Evolutionary conservation across 64 coral and sea anemone species (phyloP).

Genomic region (Pachyseris speciosa): DNA sequence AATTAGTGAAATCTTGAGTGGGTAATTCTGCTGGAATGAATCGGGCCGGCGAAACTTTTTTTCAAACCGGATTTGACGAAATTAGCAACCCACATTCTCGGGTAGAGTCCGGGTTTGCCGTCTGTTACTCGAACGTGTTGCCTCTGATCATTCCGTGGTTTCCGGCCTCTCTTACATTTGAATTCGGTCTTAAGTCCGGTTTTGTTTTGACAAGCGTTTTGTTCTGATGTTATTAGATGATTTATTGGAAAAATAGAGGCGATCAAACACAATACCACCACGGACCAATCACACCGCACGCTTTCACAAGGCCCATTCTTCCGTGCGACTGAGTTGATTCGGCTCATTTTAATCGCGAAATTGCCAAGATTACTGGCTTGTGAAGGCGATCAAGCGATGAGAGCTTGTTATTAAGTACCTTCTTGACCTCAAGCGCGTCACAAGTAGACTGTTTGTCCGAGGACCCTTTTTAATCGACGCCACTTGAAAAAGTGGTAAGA

Average conservation of each 20-base stretch:
- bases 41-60: slow-evolving; percentile 3
- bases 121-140: slow-evolving; percentile 47
- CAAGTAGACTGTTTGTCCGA: slow-evolving; percentile 41
- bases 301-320: slow-evolving; percentile 75
- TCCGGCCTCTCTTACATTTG: slow-evolving; percentile 86
- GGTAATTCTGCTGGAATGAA: slow-evolving; percentile 71
- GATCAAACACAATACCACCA: slow-evolving; percentile 66
- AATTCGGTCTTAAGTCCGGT: slow-evolving; percentile 67
- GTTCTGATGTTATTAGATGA: slow-evolving; percentile 72
- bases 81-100: not conserved
- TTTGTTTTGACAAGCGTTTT: slow-evolving; percentile 96
- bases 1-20: slow-evolving; percentile 65
- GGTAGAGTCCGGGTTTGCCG: slow-evolving; percentile 33
- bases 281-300: slow-evolving; percentile 72
- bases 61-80: slow-evolving; percentile 20
- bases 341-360: slow-evolving; percentile 80
- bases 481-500: slow-evolving; percentile 49
- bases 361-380: slow-evolving; percentile 80
- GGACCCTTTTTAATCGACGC: not conserved
- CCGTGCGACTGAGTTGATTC: slow-evolving; percentile 64
- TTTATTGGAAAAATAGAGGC: slow-evolving; percentile 86
- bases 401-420: slow-evolving; percentile 53
- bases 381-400: slow-evolving; percentile 57
- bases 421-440: slow-evolving; percentile 60
- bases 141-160: slow-evolving; percentile 68